Conservation (phyloP, 2,797 vertebrate species). For the Halcyon leucocephala region DNA sequence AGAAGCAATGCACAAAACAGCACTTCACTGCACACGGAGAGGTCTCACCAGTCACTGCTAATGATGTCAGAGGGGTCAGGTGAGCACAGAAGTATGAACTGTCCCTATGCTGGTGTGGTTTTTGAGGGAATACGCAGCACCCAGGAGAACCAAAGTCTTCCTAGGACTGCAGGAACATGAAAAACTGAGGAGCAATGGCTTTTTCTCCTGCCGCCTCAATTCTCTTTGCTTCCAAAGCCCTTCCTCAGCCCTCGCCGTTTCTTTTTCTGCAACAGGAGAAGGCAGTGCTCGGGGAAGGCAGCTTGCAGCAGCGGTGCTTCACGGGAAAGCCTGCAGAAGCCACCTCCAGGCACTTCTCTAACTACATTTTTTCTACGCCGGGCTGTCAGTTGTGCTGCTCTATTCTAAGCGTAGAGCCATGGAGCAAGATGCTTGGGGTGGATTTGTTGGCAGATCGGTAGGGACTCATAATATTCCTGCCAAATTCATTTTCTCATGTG, state of each 20-base stretch:
- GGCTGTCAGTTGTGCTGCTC: constrained; percentile 58
- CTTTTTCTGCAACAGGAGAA: constrained; percentile 3
- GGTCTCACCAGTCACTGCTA: background rate
- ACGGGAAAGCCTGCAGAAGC: constrained; percentile 25
- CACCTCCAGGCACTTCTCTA: constrained; percentile 42
- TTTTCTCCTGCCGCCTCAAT: background rate
- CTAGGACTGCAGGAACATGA: background rate
- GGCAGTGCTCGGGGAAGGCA: background rate
- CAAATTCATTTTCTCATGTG: constrained; percentile 70
- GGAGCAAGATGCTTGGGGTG: constrained; percentile 54
- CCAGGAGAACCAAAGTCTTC: background rate
- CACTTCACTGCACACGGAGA: background rate
- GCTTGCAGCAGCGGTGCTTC: background rate
- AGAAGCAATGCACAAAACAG: constrained; percentile 26
- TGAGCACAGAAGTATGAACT: background rate
- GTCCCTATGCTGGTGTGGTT: background rate
- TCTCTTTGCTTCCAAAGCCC: background rate
- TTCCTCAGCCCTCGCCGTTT: background rate
- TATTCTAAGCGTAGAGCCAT: constrained; percentile 44
- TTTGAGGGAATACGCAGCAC: background rate
- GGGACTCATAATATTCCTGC: constrained; percentile 50
- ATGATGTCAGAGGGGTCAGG: constrained; percentile 25
- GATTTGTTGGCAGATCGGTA: constrained; percentile 64
- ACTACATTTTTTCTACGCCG: background rate
- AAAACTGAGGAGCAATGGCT: background rate